Percentiles rank a stretch among this genome's conserved stretches.
Conservation (phyloP, 2,113 vertebrate species). For the Lampris megalopsis region DNA sequence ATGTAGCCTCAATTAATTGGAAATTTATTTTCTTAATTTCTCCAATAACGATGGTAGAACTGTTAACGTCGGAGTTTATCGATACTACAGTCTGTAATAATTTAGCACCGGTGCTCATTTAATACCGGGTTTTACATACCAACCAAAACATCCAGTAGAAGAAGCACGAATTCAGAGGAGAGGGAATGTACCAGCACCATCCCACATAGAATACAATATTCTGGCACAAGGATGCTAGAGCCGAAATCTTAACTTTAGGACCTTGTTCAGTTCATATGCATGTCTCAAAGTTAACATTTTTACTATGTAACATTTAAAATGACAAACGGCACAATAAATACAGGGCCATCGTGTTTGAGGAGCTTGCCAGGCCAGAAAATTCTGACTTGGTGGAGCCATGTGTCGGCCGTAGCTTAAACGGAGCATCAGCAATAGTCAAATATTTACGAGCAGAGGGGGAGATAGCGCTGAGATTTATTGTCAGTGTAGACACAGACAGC, state of each 20-base stretch:
- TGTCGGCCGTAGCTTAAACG: conserved; percentile 53
- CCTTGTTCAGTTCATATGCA: conserved; percentile 38
- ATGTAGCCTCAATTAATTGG: too few species aligned
- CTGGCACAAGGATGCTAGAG: too few species aligned
- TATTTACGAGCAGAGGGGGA: conserved; percentile 46
- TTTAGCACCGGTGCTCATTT: too few species aligned
- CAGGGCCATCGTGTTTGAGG: conserved; percentile 32
- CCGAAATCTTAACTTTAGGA: conserved; percentile 9
- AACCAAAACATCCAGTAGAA: too few species aligned
- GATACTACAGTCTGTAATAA: too few species aligned
- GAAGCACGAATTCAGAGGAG: too few species aligned
- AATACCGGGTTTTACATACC: too few species aligned
- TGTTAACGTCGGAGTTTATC: too few species aligned
- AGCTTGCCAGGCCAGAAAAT: conserved; percentile 45
- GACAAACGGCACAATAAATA: conserved; percentile 58
- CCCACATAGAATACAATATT: too few species aligned
- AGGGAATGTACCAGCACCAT: too few species aligned
- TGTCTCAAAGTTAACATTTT: conserved; percentile 17
- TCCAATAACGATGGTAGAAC: too few species aligned
- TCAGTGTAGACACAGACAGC: conserved; percentile 31
- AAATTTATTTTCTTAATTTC: too few species aligned
- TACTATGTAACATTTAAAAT: conserved; percentile 28
- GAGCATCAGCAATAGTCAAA: conserved; percentile 50
- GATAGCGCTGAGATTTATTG: conserved; percentile 50
- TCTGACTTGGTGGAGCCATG: conserved; percentile 15